These are phyloP conservation scores for Rhogogaster chlorosoma DNA, from an alignment of 2,888 invertebrate genomes.

Conservation along the genomic window DNA sequence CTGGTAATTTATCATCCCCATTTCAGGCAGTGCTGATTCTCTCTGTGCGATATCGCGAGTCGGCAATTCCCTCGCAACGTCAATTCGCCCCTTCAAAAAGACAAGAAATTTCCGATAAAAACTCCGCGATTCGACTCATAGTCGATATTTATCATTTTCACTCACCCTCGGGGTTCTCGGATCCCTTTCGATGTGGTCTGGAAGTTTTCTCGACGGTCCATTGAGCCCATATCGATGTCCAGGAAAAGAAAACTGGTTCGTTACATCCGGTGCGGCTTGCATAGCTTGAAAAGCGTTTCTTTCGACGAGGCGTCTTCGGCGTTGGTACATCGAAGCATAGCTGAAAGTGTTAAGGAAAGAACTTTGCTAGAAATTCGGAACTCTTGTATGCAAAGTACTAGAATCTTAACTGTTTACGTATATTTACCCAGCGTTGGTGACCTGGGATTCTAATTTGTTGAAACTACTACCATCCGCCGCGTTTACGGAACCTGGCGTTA, in stretches of 20 bases:
- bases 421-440: conserved; percentile 28
- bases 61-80: neutral
- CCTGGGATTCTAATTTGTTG: conserved; percentile 19
- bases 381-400: neutral
- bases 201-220: conserved; percentile 17
- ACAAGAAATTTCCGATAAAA: neutral
- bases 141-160: neutral
- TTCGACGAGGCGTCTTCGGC: conserved; percentile 37
- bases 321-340: conserved; percentile 44
- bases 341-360: neutral
- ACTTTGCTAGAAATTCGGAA: neutral
- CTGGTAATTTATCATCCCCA: conserved; percentile 29
- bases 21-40: conserved; percentile 29
- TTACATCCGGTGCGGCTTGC: neutral
- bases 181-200: conserved; percentile 21
- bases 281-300: conserved; percentile 30
- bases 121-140: neutral
- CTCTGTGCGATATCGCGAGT: neutral
- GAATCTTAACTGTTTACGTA: neutral
- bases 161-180: conserved; percentile 2
- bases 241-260: conserved; percentile 11
- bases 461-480: neutral
- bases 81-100: neutral
- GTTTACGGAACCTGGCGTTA: conserved; percentile 11
- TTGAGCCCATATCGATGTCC: conserved; percentile 21